Base-by-base conservation (phyloP, 2,888 invertebrate species). In the Chouioia cunea region DNA sequence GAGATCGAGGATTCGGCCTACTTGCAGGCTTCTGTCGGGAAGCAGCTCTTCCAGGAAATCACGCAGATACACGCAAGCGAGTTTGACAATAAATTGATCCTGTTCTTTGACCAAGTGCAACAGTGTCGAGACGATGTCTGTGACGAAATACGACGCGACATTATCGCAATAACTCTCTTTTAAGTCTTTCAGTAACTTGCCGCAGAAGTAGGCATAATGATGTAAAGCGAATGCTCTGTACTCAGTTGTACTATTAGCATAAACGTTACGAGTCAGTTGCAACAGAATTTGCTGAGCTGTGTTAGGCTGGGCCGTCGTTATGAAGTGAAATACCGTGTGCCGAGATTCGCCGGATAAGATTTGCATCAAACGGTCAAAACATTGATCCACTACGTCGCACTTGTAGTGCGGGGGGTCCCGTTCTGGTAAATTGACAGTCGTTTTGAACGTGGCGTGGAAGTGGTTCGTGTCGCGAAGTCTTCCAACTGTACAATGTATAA, bases 201-300 rank as follows among this genome's bases (percentile, higher is more conserved):
- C 79, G 22, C 85, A 82, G 73, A 91, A 88, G 1, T 87, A 87
- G 3, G 88, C 80, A 75, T 89, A 92, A 0, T 89, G 87, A 77
- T 91, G 88, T 48, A 92, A 85, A 15, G 87, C 85, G 65, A 88
- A 81, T 0, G 89, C 78, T 81, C 89, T 90, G 52, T 88, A 87
- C 75, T 90, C 65, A 1, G 60, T 73, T 52, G 73, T 66, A n/a
- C 56, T 18, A 23, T 22, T 87, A 15, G 84, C 81, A 36, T 88
- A 81, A 4, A 91, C 85, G 46, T 86, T 86, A 20, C 86, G 82
- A 82, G 88, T 88, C 1, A 91, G 78, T 62, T 85, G 81, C 59
- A 89, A 83, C 18, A 91, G 79, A 69, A 90, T 85, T 77, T 87
- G 87, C 73, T 91, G 89, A 63, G 91, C 78, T n/a, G 86, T 82